Conservation (phyloP, 1,140 invertebrate genomes). For the Nasonia vitripennis region DNA sequence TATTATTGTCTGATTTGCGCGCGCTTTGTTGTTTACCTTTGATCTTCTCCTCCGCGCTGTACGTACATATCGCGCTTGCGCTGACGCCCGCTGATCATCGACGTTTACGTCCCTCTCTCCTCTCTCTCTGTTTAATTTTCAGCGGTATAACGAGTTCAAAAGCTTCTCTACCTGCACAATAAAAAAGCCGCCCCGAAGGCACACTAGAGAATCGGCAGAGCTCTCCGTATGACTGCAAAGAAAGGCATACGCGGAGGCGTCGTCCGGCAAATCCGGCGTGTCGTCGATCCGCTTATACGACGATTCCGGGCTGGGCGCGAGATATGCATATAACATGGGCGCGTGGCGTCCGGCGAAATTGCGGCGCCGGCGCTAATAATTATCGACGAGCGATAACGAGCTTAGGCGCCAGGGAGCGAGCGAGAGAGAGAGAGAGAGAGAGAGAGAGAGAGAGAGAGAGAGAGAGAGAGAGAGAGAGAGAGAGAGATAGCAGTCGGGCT, state of each 20-base stretch:
- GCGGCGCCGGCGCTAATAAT: slow-evolving; percentile 26
- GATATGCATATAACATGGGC: neutral
- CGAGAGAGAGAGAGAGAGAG: slow-evolving; percentile 37
- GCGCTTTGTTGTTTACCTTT: neutral
- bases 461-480: no score
- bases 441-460: slow-evolving; percentile 26
- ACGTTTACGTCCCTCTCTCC: no score
- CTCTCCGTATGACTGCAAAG: neutral
- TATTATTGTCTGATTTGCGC: neutral
- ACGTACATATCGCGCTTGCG: no score
- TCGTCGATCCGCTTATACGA: neutral
- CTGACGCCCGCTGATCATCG: no score
- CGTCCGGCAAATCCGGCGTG: neutral
- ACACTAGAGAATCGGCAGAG: neutral
- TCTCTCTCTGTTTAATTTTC: no score
- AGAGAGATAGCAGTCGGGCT: slow-evolving; percentile 32
- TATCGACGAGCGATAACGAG: slow-evolving; percentile 48
- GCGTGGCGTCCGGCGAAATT: neutral
- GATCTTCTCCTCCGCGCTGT: neutral
- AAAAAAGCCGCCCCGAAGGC: neutral
- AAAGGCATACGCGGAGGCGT: no score
- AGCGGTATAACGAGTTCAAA: neutral
- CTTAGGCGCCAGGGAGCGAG: slow-evolving; percentile 12
- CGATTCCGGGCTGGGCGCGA: neutral
- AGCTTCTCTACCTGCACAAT: neutral